Evolutionary conservation across 1,140 invertebrate genomes (phyloP).

Genomic region (Drosophila prosaltans): DNA sequence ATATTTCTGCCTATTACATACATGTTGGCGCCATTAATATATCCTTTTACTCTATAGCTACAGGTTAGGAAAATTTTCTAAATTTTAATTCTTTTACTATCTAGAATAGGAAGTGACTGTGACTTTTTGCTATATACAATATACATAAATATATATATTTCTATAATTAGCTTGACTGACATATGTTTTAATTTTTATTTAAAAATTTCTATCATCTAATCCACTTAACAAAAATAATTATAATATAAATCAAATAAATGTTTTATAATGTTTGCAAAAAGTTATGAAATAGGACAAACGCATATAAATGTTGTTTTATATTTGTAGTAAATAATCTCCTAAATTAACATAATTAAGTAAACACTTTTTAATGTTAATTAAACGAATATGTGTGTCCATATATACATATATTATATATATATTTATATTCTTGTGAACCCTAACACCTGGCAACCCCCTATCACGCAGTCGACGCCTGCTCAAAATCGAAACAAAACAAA

Average conservation of each 20-base stretch:
- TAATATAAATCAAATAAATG: neutral
- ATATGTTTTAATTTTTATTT: too few relatives aligned
- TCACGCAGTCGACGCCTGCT: slow-evolving; percentile 46
- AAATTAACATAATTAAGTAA: neutral
- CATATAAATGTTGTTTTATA: neutral
- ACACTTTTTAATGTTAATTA: slow-evolving; percentile 7
- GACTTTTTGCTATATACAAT: too few relatives aligned
- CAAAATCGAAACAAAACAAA: neutral
- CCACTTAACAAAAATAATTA: neutral
- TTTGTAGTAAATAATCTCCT: neutral
- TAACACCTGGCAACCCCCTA: neutral
- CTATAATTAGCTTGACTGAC: too few relatives aligned
- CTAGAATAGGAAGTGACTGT: too few relatives aligned
- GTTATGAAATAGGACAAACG: neutral
- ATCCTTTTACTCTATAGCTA: too few relatives aligned
- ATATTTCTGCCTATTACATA: too few relatives aligned
- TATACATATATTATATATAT: neutral
- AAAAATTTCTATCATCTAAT: too few relatives aligned
- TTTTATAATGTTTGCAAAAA: neutral
- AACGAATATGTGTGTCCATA: slow-evolving; percentile 13
- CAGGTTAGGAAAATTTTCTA: too few relatives aligned
- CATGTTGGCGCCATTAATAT: too few relatives aligned
- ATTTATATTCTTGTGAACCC: neutral
- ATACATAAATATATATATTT: too few relatives aligned
- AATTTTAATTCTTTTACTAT: too few relatives aligned